phyloP scores from a whole-genome alignment of 2,797 vertebrate species.

The Anisognathus igniventris region DNA sequence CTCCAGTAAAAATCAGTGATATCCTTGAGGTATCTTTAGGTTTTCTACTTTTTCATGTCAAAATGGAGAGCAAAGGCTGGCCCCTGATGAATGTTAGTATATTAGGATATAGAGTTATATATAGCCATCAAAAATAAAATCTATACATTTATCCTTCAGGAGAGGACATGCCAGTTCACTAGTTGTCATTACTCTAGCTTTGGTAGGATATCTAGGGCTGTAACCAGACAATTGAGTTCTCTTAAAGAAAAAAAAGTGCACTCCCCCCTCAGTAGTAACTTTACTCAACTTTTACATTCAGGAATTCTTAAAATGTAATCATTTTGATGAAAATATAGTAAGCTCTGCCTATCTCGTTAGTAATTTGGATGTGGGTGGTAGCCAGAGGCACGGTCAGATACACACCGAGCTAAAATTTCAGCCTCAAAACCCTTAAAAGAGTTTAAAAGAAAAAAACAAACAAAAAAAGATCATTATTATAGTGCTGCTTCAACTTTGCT shows the following conservation, averaged over 20 bases:
- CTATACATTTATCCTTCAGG: slow-evolving; percentile 80
- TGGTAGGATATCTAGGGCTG: slow-evolving; percentile 87
- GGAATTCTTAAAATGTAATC: slow-evolving; percentile 63
- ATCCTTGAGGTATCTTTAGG: slow-evolving; percentile 94
- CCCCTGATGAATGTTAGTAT: slow-evolving; percentile 80
- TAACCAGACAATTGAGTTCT: slow-evolving; percentile 77
- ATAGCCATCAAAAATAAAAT: slow-evolving; percentile 83
- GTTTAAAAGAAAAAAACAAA: not conserved
- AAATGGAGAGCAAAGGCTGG: slow-evolving; percentile 96
- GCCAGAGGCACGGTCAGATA: slow-evolving; percentile 64
- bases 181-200: slow-evolving; percentile 87
- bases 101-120: slow-evolving; percentile 79
- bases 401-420: slow-evolving; percentile 44
- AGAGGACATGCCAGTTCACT: slow-evolving; percentile 81
- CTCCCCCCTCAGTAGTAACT: slow-evolving; percentile 78
- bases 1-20: slow-evolving; percentile 62
- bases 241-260: slow-evolving; percentile 83
- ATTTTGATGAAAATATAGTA: slow-evolving; percentile 74
- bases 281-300: slow-evolving; percentile 79
- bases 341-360: slow-evolving; percentile 73
- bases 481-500: slow-evolving; percentile 74
- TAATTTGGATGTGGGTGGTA: slow-evolving; percentile 64
- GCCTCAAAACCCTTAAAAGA: slow-evolving; percentile 64
- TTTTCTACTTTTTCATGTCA: slow-evolving; percentile 86
- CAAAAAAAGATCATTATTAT: slow-evolving; percentile 18